Evolutionary conservation across 2,888 invertebrate genomes (phyloP), one percentile per base, ranked within the genome.

Genomic region (Spodoptera exigua): DNA sequence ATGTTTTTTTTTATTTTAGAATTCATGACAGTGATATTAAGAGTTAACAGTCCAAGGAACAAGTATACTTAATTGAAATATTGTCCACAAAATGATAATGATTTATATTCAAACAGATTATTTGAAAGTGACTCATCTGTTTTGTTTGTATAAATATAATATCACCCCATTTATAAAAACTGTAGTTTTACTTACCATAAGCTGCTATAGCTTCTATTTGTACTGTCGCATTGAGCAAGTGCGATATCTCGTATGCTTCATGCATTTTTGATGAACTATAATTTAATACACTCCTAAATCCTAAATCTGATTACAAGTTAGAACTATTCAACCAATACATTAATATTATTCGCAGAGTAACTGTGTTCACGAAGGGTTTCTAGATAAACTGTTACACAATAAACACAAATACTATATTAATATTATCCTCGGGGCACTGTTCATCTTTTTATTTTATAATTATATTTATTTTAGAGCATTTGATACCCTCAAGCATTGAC

Each of bases 171-270:
- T 65, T 44, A 17, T 21, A 48, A 2, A 12, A 7, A 18, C 3
- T 0, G 32, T 5, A 10, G 43, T 35, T 59, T 39, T 34, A 70
- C 86, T 94, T 95, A 99, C 99, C 98, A 89, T 97, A 98, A 48
- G 98, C 98, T 66, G 98, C 96, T 76, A 99, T 97, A 16, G 98
- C 97, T 92, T 99, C 99, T 71, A 99, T 98, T 89, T 98, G 98
- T 49, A 97, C 96, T 3, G 97, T 97, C 69, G 98, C 95, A 89
- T 97, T 98, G 64, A 98, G 95, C 77, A 99, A 95, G 70, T 97
- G 96, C 39, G 96, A 95, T 66, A 97, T 95, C 86, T 97, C 97
- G 84, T 98, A 99, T 0, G 98, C 98, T 87, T 98, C 97, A 80
- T 98, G 97, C 97, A 98, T 98, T 74, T 49, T 84, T 34, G 51